Evolutionary conservation across 2,888 invertebrate species (phyloP).

Genomic region (Pristionchus maxplancki): DNA sequence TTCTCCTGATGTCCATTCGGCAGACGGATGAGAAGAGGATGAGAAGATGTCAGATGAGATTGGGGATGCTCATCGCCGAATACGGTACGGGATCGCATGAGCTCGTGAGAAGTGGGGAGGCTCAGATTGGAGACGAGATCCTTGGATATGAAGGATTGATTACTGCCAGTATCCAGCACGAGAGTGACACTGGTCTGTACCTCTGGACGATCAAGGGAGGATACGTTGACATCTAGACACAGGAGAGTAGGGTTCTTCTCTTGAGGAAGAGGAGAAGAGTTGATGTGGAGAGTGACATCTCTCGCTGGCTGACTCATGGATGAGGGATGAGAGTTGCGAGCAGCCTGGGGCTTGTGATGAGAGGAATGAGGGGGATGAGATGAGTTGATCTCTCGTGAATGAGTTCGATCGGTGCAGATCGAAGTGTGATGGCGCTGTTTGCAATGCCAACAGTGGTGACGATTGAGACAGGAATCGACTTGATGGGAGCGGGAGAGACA

Average conservation of each 20-base stretch:
- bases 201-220: not conserved
- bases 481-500: not conserved
- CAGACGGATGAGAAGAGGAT: not conserved
- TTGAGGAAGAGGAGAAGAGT: not conserved
- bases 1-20: not conserved
- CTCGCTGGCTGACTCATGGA: not conserved
- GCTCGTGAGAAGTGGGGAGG: not conserved
- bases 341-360: not conserved
- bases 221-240: not conserved
- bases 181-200: not conserved
- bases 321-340: not conserved
- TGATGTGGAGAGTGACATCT: conserved; percentile 26
- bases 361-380: not conserved
- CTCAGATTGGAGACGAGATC: not conserved
- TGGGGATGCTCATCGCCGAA: not conserved
- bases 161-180: not conserved
- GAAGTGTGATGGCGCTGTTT: not conserved
- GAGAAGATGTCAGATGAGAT: not conserved
- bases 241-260: not conserved
- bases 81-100: not conserved
- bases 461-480: not conserved
- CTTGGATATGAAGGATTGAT: not conserved
- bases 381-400: not conserved
- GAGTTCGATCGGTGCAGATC: not conserved
- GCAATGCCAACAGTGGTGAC: not conserved